Percentiles rank a stretch among this genome's conserved stretches.
Conservation (phyloP, 2,888 invertebrate species). For the Synergus gifuensis region DNA sequence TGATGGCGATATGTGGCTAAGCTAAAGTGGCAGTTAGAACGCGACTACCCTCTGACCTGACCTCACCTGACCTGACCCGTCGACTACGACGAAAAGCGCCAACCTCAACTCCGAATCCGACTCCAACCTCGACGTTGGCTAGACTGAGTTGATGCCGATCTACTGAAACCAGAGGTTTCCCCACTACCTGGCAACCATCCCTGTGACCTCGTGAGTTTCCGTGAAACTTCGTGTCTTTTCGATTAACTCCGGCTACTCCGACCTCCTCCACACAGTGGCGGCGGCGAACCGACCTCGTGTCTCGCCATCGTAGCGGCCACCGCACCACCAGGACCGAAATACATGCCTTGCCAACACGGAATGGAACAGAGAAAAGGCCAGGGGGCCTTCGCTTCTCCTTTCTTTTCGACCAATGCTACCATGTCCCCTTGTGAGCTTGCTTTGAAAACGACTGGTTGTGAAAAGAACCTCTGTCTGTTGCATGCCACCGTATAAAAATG, state of each 20-base stretch:
- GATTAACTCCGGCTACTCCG: constrained; percentile 56
- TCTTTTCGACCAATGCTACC: constrained; percentile 33
- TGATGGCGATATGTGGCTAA: constrained; percentile 48
- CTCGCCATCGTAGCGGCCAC: constrained; percentile 11
- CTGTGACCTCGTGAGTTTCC: constrained; percentile 59
- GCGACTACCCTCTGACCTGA: constrained; percentile 56
- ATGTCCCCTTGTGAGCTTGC: constrained; percentile 29
- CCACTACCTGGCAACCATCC: constrained; percentile 58
- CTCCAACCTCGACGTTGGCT: constrained; percentile 73
- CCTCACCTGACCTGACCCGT: constrained; percentile 49
- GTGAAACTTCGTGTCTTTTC: constrained; percentile 51
- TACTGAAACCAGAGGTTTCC: constrained; percentile 57
- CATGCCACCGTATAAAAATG: constrained; percentile 37
- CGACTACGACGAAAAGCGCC: constrained; percentile 54
- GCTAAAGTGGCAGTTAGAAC: constrained; percentile 57
- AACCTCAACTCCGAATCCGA: constrained; percentile 64
- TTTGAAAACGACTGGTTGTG: constrained; percentile 27
- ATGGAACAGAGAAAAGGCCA: constrained; percentile 38
- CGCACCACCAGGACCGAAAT: constrained; percentile 26
- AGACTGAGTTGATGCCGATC: constrained; percentile 69
- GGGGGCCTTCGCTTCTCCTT: constrained; percentile 41
- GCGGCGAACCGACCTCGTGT: constrained; percentile 39
- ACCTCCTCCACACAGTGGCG: constrained; percentile 49
- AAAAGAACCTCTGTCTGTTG: constrained; percentile 32
- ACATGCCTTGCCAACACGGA: constrained; percentile 31